Percentiles rank a stretch among this genome's conserved stretches.
Evolutionary conservation across 2,888 invertebrate genomes (phyloP).

Genomic region (Nemotelus nigrinus): DNA sequence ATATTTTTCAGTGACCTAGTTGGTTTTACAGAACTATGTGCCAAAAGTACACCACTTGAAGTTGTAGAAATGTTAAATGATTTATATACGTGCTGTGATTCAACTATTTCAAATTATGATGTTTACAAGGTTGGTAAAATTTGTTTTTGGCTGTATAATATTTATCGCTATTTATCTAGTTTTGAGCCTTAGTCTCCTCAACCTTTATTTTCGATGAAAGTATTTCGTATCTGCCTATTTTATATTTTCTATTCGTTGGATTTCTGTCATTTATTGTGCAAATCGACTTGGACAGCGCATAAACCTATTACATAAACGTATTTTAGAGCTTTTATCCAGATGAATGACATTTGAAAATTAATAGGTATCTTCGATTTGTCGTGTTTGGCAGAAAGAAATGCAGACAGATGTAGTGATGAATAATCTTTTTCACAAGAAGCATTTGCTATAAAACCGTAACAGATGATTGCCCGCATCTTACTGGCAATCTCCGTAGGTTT

Average conservation of each 20-base stretch:
- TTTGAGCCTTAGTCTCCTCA: no score
- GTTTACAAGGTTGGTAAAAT: conserved; percentile 77
- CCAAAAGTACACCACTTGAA: conserved; percentile 81
- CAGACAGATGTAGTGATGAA: no score
- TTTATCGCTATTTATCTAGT: no score
- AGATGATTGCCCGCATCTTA: no score
- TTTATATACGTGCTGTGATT: conserved; percentile 87
- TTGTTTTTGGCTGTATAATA: background rate
- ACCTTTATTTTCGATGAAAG: no score
- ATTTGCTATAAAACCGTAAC: no score
- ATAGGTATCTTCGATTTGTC: no score
- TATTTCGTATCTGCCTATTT: no score
- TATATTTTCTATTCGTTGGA: background rate
- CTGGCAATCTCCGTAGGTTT: no score
- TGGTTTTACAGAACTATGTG: conserved; percentile 83
- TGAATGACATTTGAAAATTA: no score
- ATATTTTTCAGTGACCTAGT: conserved; percentile 88
- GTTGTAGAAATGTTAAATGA: conserved; percentile 89
- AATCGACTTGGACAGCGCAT: background rate
- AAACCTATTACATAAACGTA: background rate
- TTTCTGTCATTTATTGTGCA: background rate
- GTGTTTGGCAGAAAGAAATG: no score
- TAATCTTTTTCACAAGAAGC: no score
- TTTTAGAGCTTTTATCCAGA: background rate
- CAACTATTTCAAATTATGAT: conserved; percentile 86